Evolutionary conservation across 2,888 invertebrate genomes (phyloP).

Genomic region (Spialia ferax): DNA sequence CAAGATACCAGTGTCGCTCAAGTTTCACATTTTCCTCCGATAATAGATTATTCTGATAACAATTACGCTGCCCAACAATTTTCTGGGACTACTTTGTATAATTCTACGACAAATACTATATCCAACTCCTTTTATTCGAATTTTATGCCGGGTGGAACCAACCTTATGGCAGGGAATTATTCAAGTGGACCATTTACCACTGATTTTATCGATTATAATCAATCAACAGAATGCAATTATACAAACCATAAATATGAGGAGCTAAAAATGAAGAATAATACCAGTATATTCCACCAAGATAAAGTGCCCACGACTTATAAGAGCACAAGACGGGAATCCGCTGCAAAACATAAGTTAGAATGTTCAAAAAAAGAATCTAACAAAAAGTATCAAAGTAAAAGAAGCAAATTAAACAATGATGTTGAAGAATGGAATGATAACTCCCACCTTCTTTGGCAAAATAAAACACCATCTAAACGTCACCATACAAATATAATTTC

Average conservation of each 20-base stretch:
- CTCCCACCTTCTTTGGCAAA: slow-evolving; percentile 74
- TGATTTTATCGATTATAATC: slow-evolving; percentile 79
- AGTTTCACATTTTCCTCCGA: slow-evolving; percentile 80
- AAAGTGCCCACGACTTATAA: slow-evolving; percentile 69
- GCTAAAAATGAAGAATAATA: slow-evolving; percentile 74
- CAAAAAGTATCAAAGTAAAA: slow-evolving; percentile 79
- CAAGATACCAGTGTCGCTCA: slow-evolving; percentile 78
- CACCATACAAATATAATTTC: slow-evolving; percentile 66
- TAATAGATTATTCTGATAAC: slow-evolving; percentile 78
- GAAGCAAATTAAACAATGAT: slow-evolving; percentile 68
- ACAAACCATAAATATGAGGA: slow-evolving; percentile 79
- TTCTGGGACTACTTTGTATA: slow-evolving; percentile 77
- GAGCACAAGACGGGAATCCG: slow-evolving; percentile 70
- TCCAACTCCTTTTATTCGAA: slow-evolving; percentile 81
- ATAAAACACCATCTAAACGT: slow-evolving; percentile 67
- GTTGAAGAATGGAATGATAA: slow-evolving; percentile 77
- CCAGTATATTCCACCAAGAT: slow-evolving; percentile 66
- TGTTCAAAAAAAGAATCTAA: slow-evolving; percentile 79
- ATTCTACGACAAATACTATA: slow-evolving; percentile 77
- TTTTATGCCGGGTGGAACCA: slow-evolving; percentile 76
- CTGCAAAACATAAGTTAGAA: slow-evolving; percentile 79
- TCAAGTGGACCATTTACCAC: slow-evolving; percentile 71
- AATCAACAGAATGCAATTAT: slow-evolving; percentile 75
- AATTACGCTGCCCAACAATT: slow-evolving; percentile 74
- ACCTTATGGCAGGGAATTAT: slow-evolving; percentile 76